These are phyloP conservation scores for Brachyhypopomus occidentalis DNA, from an alignment of 2,113 vertebrate genomes.

Conservation along the genomic window DNA sequence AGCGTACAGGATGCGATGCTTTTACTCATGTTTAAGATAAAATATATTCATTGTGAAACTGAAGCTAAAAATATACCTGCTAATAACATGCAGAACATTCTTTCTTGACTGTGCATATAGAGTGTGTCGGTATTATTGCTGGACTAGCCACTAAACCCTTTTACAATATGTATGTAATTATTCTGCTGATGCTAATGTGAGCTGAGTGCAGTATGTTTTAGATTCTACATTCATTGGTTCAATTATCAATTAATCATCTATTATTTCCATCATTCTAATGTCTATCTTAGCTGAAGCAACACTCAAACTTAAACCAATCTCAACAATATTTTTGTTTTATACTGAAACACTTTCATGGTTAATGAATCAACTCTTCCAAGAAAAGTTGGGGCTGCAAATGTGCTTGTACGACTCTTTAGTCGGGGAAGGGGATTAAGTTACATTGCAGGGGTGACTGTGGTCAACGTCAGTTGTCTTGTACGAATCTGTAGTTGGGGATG, in stretches of 20 bases:
- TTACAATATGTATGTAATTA: not conserved
- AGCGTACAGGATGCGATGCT: not conserved
- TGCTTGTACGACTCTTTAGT: too few species aligned
- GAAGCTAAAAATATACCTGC: too few species aligned
- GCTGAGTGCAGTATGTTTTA: not conserved
- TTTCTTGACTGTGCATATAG: too few species aligned
- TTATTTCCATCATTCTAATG: not conserved
- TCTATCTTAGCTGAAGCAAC: not conserved
- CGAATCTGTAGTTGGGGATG: too few species aligned
- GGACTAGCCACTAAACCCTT: not conserved
- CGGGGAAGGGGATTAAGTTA: too few species aligned
- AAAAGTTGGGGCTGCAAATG: not conserved
- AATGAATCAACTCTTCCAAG: not conserved
- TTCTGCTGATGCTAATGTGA: not conserved
- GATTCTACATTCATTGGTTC: not conserved
- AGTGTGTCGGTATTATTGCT: not conserved
- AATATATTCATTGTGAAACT: too few species aligned
- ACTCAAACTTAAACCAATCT: not conserved
- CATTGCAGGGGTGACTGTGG: too few species aligned
- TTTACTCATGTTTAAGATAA: not conserved
- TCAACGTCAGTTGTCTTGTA: too few species aligned
- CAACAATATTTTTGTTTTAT: too few species aligned
- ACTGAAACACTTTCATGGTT: too few species aligned
- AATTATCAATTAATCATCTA: not conserved
- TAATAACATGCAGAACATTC: too few species aligned